These are phyloP conservation scores for Chaenocephalus aceratus DNA, from an alignment of 2,113 vertebrate genomes.

Conservation along the genomic window DNA sequence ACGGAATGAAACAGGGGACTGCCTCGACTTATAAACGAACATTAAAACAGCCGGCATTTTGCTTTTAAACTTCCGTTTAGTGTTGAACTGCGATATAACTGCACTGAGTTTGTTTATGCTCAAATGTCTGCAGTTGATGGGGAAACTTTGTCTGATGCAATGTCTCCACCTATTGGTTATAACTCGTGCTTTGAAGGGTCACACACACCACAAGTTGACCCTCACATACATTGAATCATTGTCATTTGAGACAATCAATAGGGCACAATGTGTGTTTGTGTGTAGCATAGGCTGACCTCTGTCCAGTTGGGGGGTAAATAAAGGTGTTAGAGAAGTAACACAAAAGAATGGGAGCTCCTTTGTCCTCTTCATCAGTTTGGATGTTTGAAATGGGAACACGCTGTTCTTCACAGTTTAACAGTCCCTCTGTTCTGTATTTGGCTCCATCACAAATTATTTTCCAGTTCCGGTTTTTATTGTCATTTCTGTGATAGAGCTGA, in stretches of 20 bases:
- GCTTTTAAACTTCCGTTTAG: neutral
- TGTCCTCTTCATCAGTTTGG: conserved; percentile 12
- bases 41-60: neutral
- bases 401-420: conserved; percentile 29
- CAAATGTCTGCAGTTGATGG: conserved; percentile 3
- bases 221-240: too few relatives aligned
- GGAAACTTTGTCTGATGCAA: neutral
- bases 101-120: accelerated
- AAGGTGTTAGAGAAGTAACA: neutral
- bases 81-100: neutral
- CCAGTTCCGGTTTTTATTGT: neutral
- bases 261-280: neutral
- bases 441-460: neutral
- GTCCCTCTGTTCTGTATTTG: neutral
- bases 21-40: neutral
- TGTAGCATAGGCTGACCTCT: too few relatives aligned
- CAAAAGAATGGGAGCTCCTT: neutral
- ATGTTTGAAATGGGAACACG: conserved; percentile 21
- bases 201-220: neutral
- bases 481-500: neutral
- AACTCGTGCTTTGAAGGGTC: neutral
- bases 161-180: conserved; percentile 62
- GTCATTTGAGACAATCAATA: conserved; percentile 19
- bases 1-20: neutral
- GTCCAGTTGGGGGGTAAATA: conserved; percentile 6